phyloP scores from a whole-genome alignment of 1,140 invertebrate species.

The Drosophila navojoa region DNA sequence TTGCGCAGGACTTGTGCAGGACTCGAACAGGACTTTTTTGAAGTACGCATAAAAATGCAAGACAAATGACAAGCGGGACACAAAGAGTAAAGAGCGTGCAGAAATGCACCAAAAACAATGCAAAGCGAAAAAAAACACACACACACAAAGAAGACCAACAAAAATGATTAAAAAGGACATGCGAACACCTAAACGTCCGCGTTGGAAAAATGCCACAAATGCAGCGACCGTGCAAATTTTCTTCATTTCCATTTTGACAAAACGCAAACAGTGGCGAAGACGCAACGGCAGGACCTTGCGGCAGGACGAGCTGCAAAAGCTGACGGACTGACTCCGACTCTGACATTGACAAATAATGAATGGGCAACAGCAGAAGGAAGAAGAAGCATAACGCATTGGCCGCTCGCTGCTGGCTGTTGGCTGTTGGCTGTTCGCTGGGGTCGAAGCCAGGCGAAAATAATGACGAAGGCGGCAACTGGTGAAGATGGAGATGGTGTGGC shows the following conservation, averaged over 20 bases:
- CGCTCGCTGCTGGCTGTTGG: slow-evolving; percentile 1
- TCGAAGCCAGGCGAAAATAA: slow-evolving; percentile 35
- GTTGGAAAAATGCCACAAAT: slow-evolving; percentile 78
- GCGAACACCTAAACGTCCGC: slow-evolving; percentile 80
- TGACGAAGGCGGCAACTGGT: slow-evolving; percentile 28
- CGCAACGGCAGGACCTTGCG: neutral
- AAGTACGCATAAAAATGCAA: slow-evolving; percentile 80
- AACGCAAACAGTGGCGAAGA: slow-evolving; percentile 67
- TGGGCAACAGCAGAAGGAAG: slow-evolving; percentile 49
- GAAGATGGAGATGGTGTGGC: neutral
- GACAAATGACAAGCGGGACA: slow-evolving; percentile 58
- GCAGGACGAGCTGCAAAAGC: slow-evolving; percentile 31
- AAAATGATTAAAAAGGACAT: slow-evolving; percentile 82
- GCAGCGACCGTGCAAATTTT: slow-evolving; percentile 81
- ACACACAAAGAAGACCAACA: slow-evolving; percentile 35
- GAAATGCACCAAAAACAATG: slow-evolving; percentile 73
- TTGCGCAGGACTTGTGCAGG: slow-evolving; percentile 58
- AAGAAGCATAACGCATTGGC: slow-evolving; percentile 47
- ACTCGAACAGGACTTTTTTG: slow-evolving; percentile 61
- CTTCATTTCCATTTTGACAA: slow-evolving; percentile 82
- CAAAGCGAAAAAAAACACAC: slow-evolving; percentile 29
- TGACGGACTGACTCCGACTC: slow-evolving; percentile 77
- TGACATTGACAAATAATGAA: slow-evolving; percentile 82
- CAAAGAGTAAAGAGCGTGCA: slow-evolving; percentile 58
- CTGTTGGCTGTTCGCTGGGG: neutral